A percentile compares a stretch with the other conserved stretches of the same genome.
phyloP scores from a whole-genome alignment of 2,797 vertebrate genomes.

The Smutsia gigantea region DNA sequence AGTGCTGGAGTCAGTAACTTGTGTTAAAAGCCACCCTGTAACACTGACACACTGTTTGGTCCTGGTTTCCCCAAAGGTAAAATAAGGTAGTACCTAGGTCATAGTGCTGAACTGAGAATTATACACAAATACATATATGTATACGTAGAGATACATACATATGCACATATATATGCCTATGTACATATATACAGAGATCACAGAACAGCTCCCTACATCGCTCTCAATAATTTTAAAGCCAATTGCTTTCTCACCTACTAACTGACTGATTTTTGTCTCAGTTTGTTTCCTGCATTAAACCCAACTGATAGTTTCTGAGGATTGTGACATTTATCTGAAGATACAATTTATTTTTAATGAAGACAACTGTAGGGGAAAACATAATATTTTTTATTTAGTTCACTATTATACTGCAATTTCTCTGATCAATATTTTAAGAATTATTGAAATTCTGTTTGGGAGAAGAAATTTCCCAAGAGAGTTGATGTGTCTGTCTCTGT shows the following conservation, averaged over 20 bases:
- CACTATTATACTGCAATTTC: neutral
- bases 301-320: neutral
- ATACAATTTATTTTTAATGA: neutral
- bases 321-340: neutral
- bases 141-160: neutral
- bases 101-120: neutral
- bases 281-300: neutral
- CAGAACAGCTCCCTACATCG: neutral
- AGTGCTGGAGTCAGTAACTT: neutral
- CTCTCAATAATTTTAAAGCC: neutral
- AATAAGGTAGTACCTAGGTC: neutral
- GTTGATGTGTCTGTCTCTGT: neutral
- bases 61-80: neutral
- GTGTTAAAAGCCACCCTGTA: neutral
- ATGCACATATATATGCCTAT: neutral
- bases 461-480: neutral
- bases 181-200: neutral
- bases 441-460: neutral
- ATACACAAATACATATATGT: neutral
- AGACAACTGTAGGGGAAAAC: neutral
- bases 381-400: neutral
- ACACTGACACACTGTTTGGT: neutral
- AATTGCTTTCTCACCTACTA: neutral
- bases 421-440: neutral
- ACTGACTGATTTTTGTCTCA: neutral